These are phyloP conservation scores for Lysandra bellargus DNA, from an alignment of 2,888 invertebrate species.

Conservation along the genomic window DNA sequence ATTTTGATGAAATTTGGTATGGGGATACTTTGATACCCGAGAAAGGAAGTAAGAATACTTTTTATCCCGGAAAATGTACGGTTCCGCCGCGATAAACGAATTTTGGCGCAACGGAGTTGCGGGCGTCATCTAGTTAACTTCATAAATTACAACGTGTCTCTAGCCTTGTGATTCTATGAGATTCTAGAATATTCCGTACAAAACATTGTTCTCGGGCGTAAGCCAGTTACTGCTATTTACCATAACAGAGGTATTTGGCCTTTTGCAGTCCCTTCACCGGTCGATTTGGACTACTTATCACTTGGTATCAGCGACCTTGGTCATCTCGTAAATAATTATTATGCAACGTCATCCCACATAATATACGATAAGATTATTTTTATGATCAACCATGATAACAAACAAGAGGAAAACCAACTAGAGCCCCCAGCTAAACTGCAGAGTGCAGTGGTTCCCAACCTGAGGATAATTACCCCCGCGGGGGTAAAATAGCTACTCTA, in stretches of 20 bases:
- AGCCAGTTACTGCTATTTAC: not conserved
- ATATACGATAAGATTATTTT: not conserved
- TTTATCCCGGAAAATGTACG: too few species aligned
- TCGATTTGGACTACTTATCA: not conserved
- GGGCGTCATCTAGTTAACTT: too few species aligned
- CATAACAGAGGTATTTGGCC: not conserved
- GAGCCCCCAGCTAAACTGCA: not conserved
- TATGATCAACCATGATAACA: not conserved
- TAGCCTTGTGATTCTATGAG: not conserved
- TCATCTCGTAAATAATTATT: not conserved
- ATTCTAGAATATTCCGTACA: not conserved
- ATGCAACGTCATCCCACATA: not conserved
- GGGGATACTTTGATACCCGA: too few species aligned
- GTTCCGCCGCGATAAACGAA: too few species aligned
- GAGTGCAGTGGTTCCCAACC: too few species aligned
- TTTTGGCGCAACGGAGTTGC: too few species aligned
- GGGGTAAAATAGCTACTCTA: too few species aligned
- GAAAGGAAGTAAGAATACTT: too few species aligned
- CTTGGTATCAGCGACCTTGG: not conserved
- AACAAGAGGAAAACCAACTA: not conserved
- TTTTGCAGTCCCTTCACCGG: not conserved
- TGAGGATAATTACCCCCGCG: too few species aligned
- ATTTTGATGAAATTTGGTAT: too few species aligned
- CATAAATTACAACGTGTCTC: not conserved
- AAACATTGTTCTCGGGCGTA: not conserved